These are phyloP conservation scores for Nesidiocoris tenuis DNA, from an alignment of 2,888 invertebrate genomes.

Conservation along the genomic window DNA sequence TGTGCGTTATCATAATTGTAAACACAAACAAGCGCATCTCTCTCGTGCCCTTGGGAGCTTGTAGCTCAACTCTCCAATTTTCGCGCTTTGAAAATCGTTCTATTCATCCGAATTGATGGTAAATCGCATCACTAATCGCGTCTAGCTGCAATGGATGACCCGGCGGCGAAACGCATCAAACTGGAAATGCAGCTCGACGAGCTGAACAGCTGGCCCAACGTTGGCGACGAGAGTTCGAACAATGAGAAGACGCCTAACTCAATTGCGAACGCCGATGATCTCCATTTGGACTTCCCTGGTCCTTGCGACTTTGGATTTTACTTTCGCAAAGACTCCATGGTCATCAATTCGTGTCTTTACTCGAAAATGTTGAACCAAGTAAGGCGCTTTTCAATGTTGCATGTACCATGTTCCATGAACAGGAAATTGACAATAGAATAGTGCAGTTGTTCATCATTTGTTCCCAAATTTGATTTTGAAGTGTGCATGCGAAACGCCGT, in stretches of 20 bases:
- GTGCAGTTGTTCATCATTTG: no score
- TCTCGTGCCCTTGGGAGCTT: no score
- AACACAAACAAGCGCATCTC: neutral
- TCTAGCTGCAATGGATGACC: neutral
- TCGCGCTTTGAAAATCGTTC: no score
- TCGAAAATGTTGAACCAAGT: conserved; percentile 8
- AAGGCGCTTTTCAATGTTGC: neutral
- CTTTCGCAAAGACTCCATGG: neutral
- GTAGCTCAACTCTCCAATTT: no score
- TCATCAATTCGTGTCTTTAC: conserved; percentile 18
- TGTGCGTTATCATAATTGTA: neutral
- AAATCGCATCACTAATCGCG: no score
- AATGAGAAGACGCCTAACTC: no score
- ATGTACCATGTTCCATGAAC: no score
- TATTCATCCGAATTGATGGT: no score
- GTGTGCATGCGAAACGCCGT: no score
- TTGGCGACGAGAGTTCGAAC: neutral
- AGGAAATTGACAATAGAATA: no score
- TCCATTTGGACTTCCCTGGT: conserved; percentile 17
- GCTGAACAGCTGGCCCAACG: neutral
- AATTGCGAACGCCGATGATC: neutral
- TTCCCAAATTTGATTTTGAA: no score
- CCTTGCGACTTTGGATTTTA: conserved; percentile 16
- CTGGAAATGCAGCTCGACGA: neutral
- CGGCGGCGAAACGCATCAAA: neutral